Base-by-base conservation (phyloP, 2,888 invertebrate species). In the Lomographa bimaculata region DNA sequence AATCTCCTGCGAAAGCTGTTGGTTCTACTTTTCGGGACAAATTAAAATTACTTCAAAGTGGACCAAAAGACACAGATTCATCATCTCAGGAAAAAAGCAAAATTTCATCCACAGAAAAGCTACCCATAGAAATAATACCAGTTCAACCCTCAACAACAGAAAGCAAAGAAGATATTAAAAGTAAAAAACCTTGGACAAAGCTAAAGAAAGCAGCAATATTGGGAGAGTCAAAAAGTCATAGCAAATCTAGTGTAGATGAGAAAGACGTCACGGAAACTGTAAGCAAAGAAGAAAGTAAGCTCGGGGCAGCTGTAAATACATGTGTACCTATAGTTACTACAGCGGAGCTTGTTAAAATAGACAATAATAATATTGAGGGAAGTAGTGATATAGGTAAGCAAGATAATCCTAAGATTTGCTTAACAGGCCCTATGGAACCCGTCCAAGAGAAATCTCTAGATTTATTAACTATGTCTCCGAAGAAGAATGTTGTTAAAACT, bases 121-220 rank as follows among this genome's bases (percentile, higher is more conserved):
- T 61, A 38, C 50, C 79, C 11, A 53, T 66, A 44, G 80, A 82
- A 80, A 76, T 79, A 55, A 64, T 57, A 35, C 71, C 78, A 30
- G 44, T 81, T 29, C 75, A 32, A 27, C 27, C 23, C 5, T 7
- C 70, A 54, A 45, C 62, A 14, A 57, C 63, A 12, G 85, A 81
- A 56, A 54, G 12, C 12, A 77, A 74, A 58, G 83, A 82, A 27
- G 83, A 84, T 25, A 55, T 71, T 5, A 90, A 78, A 56, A 76
- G 60, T 26, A 93, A 91, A 63, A 93, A 92, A 57, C 93, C 94
- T 1, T 96, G 95, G 95, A 91, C 91, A 6, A 94, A 94, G 82
- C 81, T 96, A 23, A 95, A 95, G 71, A 92, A 94, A 69, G 95
- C 95, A 6, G 87, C 92, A 18, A 92, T 92, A 51, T 79, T 91